Base-by-base conservation (phyloP, 2,113 vertebrate genomes). In the Chascanopsetta lugubris region DNA sequence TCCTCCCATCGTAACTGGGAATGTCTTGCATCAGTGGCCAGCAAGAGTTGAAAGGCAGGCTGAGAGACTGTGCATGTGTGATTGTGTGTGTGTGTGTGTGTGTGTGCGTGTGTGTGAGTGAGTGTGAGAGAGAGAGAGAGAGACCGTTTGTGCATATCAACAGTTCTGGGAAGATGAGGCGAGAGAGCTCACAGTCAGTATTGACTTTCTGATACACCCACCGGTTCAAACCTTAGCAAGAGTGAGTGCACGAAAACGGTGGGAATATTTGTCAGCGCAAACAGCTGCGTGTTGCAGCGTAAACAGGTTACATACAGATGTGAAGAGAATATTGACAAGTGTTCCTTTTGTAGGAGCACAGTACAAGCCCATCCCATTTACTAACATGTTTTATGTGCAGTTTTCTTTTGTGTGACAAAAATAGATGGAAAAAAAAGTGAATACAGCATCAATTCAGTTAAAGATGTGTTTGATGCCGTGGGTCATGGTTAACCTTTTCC, bases 21-120 rank as follows among this genome's bases (percentile, higher is more conserved):
- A 79, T 61, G 68, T 80, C 70, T 63, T 32, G 62, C 82, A 81
- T 85, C 75, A 82, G 55, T 75, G 61, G 62, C 45, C 69, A 59
- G 68, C 42, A 48, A 54, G 60, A 59, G 74, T 82, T 80, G 72
- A 83, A 83, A 72, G 84, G 65, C 82, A 70, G 18, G 29, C 64
- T 69, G 68, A 20, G 64, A 71, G 34, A 51, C 63, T 8, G n/a
- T 47, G 47, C n/a, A 9, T 40, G 45, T 36, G 56, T 65, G 69
- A 62, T 13, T 50, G 57, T 47, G 49, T 42, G 27, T 26, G 24
- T 29, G 22, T 40, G 32, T 30, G 24, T 51, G 54, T 20, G 51
- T 22, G 70, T 32, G 27, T 32, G 56, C 21, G 30, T 13, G 43
- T 17, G 36, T 40, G 36, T 17, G 38, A 17, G 1, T 40, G 5